Evolutionary conservation across 2,888 invertebrate species (phyloP).

Genomic region (Ryuthela nishihirai): DNA sequence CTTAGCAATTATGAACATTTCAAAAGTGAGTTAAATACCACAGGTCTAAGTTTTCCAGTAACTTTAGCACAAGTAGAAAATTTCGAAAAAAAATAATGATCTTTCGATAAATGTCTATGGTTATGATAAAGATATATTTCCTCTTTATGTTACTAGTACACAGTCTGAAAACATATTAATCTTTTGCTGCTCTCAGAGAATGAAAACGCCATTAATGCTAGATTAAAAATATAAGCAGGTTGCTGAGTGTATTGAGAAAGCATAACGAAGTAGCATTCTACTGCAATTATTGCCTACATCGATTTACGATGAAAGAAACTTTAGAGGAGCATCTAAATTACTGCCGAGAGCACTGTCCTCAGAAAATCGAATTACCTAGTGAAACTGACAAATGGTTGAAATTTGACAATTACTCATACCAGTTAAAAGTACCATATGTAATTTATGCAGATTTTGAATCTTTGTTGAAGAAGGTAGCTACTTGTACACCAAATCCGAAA

Average conservation of each 20-base stretch:
- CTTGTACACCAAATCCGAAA: not conserved
- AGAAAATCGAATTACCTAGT: not conserved
- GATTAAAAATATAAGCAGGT: not conserved
- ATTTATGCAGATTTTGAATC: conserved; percentile 16
- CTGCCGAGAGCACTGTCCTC: not conserved
- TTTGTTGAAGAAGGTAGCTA: not conserved
- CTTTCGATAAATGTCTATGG: conserved; percentile 2
- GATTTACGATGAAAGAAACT: not conserved
- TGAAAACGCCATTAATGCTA: conserved; percentile 3
- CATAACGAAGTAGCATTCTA: not conserved
- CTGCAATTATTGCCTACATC: conserved; percentile 8
- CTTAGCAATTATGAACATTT: too few relatives aligned
- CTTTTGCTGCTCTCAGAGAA: conserved; percentile 1
- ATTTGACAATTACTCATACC: not conserved
- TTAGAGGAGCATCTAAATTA: not conserved
- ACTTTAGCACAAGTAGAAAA: too few relatives aligned
- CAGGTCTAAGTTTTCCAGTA: too few relatives aligned
- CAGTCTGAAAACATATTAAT: not conserved
- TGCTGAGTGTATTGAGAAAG: not conserved
- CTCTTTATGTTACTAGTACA: not conserved
- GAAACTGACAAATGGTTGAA: not conserved
- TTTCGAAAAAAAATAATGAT: not conserved
- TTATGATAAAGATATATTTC: conserved; percentile 1
- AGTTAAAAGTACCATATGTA: not conserved
- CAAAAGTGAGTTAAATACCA: too few relatives aligned